These are phyloP conservation scores for Gastrophryne carolinensis DNA, from an alignment of 2,797 vertebrate species.

Conservation along the genomic window DNA sequence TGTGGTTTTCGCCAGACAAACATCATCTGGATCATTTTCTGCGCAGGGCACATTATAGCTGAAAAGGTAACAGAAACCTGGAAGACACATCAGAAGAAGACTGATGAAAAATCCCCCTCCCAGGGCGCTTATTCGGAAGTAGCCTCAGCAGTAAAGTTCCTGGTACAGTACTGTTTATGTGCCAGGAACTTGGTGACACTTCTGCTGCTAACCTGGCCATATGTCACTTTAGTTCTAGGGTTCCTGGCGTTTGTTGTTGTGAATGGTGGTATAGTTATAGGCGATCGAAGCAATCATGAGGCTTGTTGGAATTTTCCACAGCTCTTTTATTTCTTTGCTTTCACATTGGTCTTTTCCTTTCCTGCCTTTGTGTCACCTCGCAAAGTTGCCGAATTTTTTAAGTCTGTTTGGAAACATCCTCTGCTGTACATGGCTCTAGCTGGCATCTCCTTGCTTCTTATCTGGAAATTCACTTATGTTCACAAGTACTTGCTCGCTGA, in stretches of 20 bases:
- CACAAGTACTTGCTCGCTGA: conserved; percentile 93
- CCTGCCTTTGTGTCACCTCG: conserved; percentile 75
- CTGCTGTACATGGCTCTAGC: conserved; percentile 69
- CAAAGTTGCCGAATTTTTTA: conserved; percentile 76
- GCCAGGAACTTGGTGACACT: conserved; percentile 69
- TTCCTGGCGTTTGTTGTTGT: conserved; percentile 80
- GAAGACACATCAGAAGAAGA: conserved; percentile 84
- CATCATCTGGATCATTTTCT: conserved; percentile 91
- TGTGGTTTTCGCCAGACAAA: conserved; percentile 96
- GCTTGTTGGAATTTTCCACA: conserved; percentile 90
- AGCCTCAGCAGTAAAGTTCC: conserved; percentile 70
- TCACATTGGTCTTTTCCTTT: conserved; percentile 82
- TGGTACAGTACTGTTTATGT: conserved; percentile 68
- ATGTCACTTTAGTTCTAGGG: conserved; percentile 64
- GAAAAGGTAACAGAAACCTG: conserved; percentile 84
- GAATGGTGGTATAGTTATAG: conserved; percentile 90
- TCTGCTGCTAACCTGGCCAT: conserved; percentile 81
- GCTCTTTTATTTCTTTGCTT: conserved; percentile 90
- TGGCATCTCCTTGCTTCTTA: conserved; percentile 68
- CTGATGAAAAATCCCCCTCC: conserved; percentile 74
- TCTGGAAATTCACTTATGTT: conserved; percentile 90
- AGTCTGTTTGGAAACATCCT: conserved; percentile 71
- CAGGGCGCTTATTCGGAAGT: conserved; percentile 68
- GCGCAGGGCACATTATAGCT: conserved; percentile 81
- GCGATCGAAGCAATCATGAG: conserved; percentile 86